Base-by-base conservation (phyloP, 2,888 invertebrate species). In the Ormyrus nitidulus region DNA sequence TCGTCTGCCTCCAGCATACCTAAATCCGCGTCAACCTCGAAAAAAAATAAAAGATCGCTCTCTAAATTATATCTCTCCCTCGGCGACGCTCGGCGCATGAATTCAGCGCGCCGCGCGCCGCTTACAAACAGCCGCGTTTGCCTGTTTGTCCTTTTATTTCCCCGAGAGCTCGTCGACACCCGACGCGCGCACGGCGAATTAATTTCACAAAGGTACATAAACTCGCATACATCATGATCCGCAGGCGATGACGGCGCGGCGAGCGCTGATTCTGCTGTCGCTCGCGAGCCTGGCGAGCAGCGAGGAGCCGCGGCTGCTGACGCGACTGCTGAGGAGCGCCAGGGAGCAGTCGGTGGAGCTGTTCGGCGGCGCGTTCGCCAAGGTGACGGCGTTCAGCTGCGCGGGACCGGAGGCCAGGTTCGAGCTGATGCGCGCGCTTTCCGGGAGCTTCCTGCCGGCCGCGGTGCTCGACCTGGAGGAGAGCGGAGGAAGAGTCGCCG, bases 321-420 rank as follows among this genome's bases (percentile, higher is more conserved):
- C 3, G 7, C 10, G 34, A 3, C 19, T 74, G 7, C 11, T 75
- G 11, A 53, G 0, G 6, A 34, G 9, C 10, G 7, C 49, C 3
- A 10, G 19, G 9, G 34, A n/a, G 10, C 7, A 59, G 5, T 9
- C 7, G 2, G n/a, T 58, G 2, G 8, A 2, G 19, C 49, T 74
- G 13, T 80, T 59, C 54, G 58, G 71, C 61, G 68, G 71, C 1
- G 19, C 54, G 2, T 69, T 78, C 44, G 34, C 69, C 9, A 11
- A 19, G 19, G 58, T 78, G 49, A 75, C 68, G 64, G 71, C 46
- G 7, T 66, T 81, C 54, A 13, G 5, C 1, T 81, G 80, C n/a
- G 13, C 19, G 3, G 49, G 49, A 6, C 8, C 13, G 7, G 54
- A 48, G 3, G 49, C 2, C 6, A 51, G 59, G 19, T 0, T 62